A percentile compares a stretch with the other conserved stretches of the same genome.
These are phyloP conservation scores for Ciconia stormi DNA, from an alignment of 2,113 vertebrate genomes.

Conservation along the genomic window DNA sequence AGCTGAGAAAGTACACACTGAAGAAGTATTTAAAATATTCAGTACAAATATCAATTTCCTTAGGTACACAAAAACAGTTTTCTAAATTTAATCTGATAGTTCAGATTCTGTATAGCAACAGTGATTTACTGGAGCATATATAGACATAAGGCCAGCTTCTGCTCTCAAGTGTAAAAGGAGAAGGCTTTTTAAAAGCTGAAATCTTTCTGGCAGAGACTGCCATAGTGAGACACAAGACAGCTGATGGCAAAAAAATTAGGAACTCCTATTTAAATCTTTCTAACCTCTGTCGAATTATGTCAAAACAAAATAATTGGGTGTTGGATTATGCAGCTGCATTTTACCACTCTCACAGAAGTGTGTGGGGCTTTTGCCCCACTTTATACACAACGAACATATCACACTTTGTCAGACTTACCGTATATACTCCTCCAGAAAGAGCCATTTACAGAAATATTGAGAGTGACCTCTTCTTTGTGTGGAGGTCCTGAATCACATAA, in stretches of 20 bases:
- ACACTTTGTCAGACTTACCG: background rate
- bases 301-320: background rate
- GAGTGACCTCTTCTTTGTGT: slow-evolving; percentile 71
- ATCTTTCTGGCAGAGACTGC: background rate
- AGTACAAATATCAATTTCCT: slow-evolving; percentile 2
- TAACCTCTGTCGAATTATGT: background rate
- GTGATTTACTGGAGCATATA: background rate
- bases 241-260: background rate
- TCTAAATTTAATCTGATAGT: background rate
- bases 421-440: slow-evolving; percentile 42
- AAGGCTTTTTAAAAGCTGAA: background rate
- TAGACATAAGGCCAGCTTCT: background rate
- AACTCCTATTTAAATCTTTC: background rate
- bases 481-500: slow-evolving; percentile 74
- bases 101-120: background rate
- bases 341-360: background rate
- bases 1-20: slow-evolving; percentile 4
- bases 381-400: background rate
- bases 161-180: background rate
- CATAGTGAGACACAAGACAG: background rate
- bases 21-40: slow-evolving; percentile 28
- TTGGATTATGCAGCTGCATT: background rate
- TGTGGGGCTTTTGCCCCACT: background rate
- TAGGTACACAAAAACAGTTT: background rate
- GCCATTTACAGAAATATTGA: slow-evolving; percentile 71